Conservation (phyloP, 92 coral and sea anemone genomes). For the Pocillopora meandrina region DNA sequence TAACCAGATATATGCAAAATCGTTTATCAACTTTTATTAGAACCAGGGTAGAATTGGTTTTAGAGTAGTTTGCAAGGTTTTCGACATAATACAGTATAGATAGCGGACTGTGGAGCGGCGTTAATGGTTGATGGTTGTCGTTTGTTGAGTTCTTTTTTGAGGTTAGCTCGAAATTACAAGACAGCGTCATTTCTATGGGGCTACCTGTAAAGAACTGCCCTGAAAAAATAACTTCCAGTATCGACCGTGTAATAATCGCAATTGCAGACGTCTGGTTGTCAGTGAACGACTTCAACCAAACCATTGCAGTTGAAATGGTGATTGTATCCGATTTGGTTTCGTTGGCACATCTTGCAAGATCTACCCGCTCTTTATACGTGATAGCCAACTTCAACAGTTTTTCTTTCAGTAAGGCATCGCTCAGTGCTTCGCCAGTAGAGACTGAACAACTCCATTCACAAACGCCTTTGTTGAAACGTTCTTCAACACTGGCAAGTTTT, state of each 20-base stretch:
- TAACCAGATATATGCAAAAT: neutral
- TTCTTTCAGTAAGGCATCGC: neutral
- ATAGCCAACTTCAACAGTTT: neutral
- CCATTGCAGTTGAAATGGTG: neutral
- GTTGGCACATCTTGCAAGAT: neutral
- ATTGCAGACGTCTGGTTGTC: no score
- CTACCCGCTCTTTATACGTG: neutral
- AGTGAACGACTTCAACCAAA: neutral
- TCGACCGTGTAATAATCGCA: neutral
- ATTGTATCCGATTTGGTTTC: neutral
- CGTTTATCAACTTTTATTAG: neutral
- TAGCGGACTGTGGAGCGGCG: neutral
- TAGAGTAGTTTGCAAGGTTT: neutral
- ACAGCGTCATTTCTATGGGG: neutral
- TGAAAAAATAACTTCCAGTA: neutral
- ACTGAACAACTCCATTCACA: constrained; percentile 8
- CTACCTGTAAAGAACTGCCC: constrained; percentile 8
- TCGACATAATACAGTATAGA: constrained; percentile 23
- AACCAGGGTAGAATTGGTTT: neutral
- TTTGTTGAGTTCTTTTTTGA: neutral
- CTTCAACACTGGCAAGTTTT: neutral
- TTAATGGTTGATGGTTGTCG: neutral
- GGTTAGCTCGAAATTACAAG: constrained; percentile 3
- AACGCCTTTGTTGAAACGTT: neutral
- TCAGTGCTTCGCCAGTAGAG: neutral